Percentiles rank a stretch among this genome's conserved stretches.
Conservation (phyloP, 2,113 vertebrate genomes). For the Eretmochelys imbricata region DNA sequence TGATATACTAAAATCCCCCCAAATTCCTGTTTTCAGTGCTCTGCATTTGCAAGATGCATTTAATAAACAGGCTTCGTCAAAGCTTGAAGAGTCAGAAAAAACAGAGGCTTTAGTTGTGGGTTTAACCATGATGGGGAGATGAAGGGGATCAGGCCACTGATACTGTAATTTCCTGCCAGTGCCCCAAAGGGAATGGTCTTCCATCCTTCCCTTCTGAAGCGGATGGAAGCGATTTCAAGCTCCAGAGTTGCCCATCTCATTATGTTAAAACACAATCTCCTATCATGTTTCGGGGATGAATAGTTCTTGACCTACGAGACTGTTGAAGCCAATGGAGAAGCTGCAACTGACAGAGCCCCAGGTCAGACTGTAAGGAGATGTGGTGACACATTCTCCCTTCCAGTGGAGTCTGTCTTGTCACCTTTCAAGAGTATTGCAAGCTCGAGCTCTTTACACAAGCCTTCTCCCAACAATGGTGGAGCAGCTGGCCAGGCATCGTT, state of each 20-base stretch:
- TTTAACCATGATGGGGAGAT: not conserved
- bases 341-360: not conserved
- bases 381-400: not conserved
- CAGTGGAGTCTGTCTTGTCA: not conserved
- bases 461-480: not conserved
- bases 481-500: not conserved
- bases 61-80: not conserved
- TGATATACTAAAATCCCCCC: not conserved
- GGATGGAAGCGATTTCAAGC: not conserved
- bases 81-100: not conserved
- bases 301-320: not conserved
- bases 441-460: not conserved
- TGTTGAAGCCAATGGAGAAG: not conserved
- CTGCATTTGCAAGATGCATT: not conserved
- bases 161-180: not conserved
- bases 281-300: not conserved
- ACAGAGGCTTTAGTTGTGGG: not conserved
- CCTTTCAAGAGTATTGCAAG: not conserved
- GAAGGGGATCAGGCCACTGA: not conserved
- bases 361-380: not conserved
- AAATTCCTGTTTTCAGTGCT: not conserved
- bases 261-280: not conserved
- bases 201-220: not conserved
- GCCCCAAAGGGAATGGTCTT: not conserved
- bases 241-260: not conserved